Evolutionary conservation across 2,888 invertebrate genomes (phyloP).

Genomic region (Acleris cristana): DNA sequence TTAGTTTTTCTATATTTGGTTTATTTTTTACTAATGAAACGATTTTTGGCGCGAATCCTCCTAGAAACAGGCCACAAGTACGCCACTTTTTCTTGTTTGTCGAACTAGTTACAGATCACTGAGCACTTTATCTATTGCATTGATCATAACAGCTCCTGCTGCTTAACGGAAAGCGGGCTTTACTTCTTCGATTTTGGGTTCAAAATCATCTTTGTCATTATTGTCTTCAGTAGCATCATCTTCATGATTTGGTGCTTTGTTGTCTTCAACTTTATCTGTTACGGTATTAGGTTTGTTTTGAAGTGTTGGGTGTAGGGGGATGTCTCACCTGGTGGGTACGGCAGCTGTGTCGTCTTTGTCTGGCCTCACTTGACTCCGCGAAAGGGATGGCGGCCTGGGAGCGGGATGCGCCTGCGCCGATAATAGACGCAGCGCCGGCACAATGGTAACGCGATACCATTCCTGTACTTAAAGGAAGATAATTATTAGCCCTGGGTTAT

Average conservation of each 20-base stretch:
- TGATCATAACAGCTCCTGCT: conserved; percentile 54
- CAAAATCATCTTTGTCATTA: conserved; percentile 52
- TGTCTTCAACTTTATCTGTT: conserved; percentile 35
- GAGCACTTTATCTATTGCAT: conserved; percentile 69
- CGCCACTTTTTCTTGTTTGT: conserved; percentile 65
- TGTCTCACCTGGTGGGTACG: conserved; percentile 70
- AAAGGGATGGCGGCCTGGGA: conserved; percentile 79
- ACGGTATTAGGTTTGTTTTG: conserved; percentile 46
- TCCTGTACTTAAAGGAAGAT: conserved; percentile 29
- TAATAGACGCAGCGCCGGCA: conserved; percentile 50
- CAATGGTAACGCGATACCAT: conserved; percentile 70
- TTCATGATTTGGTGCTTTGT: conserved; percentile 31
- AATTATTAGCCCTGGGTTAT: conserved; percentile 28
- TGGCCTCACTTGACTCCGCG: conserved; percentile 79
- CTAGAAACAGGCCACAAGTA: conserved; percentile 43
- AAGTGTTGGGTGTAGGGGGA: conserved; percentile 41
- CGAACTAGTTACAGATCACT: conserved; percentile 77
- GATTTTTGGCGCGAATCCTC: conserved; percentile 44
- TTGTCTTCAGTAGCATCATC: conserved; percentile 50
- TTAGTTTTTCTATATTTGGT: not conserved
- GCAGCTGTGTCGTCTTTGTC: conserved; percentile 73
- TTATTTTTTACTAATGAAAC: not conserved
- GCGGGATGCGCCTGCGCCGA: conserved; percentile 63
- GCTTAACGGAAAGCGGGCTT: conserved; percentile 51
- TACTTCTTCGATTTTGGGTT: conserved; percentile 53